Evolutionary conservation across 2,113 vertebrate genomes (phyloP), one percentile per base, ranked within the genome.

Genomic region (Tupaia tana): DNA sequence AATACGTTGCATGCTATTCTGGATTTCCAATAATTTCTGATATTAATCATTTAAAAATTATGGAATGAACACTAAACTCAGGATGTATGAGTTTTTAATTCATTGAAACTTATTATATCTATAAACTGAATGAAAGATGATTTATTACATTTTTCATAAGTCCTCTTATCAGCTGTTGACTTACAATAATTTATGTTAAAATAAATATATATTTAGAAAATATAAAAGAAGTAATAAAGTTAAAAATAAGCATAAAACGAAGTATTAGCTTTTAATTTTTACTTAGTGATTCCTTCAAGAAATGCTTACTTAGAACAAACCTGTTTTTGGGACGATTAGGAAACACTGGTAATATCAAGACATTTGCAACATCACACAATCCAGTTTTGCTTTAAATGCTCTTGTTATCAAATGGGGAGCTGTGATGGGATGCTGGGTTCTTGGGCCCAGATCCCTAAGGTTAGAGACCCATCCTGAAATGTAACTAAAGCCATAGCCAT

Each of bases 171-270:
- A 91, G 93, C 82, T 94, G 11, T 34, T 86, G 31, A 78, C n/a
- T 66, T 43, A 71, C 15, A 86, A 12, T 96, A 56, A 96, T 82
- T 95, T 94, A 95, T 86, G 29, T 75, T 43, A 86, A 95, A 96
- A 94, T 79, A 86, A 95, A 74, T 70, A 18, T 9, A 19, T 54
- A 10, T 82, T 88, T 94, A 81, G 6, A 82, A 92, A 92, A 90
- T 70, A 86, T 27, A 86, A 88, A 85, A 56, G 54, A 1, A 87
- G 29, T 86, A 6, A 80, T 77, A 91, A 52, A 34, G 7, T 80
- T 71, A 54, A 83, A 80, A 91, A 83, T 58, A 92, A 77, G 9
- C 29, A 31, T 67, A 54, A 94, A 25, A 22, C 2, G 27, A 83
- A 83, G 59, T 59, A 22, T 70, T 92, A 63, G n/a, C 0, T 89